Base-by-base conservation (phyloP, 2,797 vertebrate species). In the Sebastes jordani region DNA sequence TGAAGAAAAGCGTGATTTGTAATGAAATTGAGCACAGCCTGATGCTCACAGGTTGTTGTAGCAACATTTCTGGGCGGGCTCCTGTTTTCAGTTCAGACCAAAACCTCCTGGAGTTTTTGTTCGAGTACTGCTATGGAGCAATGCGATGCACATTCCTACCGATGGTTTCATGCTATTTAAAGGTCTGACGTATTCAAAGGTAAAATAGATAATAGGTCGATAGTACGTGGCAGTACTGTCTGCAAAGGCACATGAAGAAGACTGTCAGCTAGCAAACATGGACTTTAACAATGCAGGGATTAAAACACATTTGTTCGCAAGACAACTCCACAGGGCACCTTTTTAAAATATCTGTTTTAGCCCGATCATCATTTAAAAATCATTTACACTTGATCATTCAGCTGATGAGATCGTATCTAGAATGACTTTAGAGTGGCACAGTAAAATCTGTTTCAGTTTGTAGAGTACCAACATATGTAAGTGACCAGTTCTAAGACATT, bases 71-170 rank as follows among this genome's bases (percentile, higher is more conserved):
- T 78, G 22, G 58, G 2, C 4, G 11, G 20, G 22, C 3, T 56
- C 20, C 30, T 55, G 46, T 61, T 81, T 71, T 52, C 22, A 71
- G 18, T 79, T 63, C 10, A 65, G 55, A 69, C 20, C 7, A 77
- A 34, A 60, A 60, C 46, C 5, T 55, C 29, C 3, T 42, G 25
- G 13, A 42, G 64, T 34, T 52, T 65, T 56, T 69, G 29, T 11
- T 46, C 30, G 11, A 2, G 22, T 25, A 18, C 11, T 59, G 10
- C 22, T 52, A 16, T 11, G 52, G 27, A 58, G 16, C 27, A 18
- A 11, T 46, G 42, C 30, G 14, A 23, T 13, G 3, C 27, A 18
- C 10, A 30, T 52, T 60, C 29, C 18, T 65, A 23, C 32, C 1
- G 4, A 25, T 54, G 11, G 1, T 42, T 71, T 58, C 4, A 11